These are phyloP conservation scores for Urechis unicinctus DNA, from an alignment of 2,888 invertebrate genomes.

Conservation along the genomic window DNA sequence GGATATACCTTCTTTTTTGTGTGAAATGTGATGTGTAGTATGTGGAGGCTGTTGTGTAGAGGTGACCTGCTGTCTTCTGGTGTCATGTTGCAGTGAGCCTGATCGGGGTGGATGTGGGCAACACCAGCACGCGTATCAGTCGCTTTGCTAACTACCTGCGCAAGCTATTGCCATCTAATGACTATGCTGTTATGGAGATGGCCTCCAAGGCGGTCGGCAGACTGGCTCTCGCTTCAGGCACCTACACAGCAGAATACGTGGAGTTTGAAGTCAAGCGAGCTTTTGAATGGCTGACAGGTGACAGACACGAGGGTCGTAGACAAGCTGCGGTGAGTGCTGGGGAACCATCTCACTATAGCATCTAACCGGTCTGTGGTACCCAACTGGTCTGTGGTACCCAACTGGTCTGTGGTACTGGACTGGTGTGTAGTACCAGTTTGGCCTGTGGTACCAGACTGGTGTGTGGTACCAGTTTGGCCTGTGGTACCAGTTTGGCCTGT, in stretches of 20 bases:
- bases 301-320: constrained; percentile 77
- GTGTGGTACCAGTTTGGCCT: no score
- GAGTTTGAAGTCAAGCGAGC: constrained; percentile 94
- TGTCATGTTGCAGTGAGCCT: constrained; percentile 85
- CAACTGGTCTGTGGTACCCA: no score
- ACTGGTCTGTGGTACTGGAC: no score
- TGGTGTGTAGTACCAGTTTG: no score
- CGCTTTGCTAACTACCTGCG: constrained; percentile 88
- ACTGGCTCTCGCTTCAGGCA: constrained; percentile 73
- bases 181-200: constrained; percentile 89
- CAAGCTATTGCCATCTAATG: constrained; percentile 81
- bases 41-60: no score
- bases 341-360: no score
- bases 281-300: constrained; percentile 81
- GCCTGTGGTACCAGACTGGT: no score
- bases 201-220: constrained; percentile 93
- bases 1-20: no score
- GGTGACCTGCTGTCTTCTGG: no score
- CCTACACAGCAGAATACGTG: constrained; percentile 93
- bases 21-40: no score
- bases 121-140: constrained; percentile 80
- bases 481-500: no score
- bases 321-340: constrained; percentile 71
- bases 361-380: no score
- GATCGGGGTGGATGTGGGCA: constrained; percentile 87